These are phyloP conservation scores for Dicerorhinus sumatrensis DNA, from an alignment of 2,113 vertebrate genomes.

Conservation along the genomic window DNA sequence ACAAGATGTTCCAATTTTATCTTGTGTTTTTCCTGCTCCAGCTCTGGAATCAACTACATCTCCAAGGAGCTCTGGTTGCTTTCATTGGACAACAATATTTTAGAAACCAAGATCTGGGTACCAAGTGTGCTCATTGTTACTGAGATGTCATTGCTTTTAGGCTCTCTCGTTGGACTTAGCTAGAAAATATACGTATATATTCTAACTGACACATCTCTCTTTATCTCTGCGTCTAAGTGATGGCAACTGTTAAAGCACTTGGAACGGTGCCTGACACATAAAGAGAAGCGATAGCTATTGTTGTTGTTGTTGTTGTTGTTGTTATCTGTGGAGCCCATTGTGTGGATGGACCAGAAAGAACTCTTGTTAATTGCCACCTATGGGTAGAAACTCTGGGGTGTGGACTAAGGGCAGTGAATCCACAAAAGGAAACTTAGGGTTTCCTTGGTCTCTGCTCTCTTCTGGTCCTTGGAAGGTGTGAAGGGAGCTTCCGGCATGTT, in stretches of 20 bases:
- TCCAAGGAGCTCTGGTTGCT: not conserved
- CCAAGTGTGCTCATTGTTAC: not conserved
- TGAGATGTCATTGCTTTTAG: not conserved
- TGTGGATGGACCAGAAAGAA: not conserved
- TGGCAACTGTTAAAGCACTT: not conserved
- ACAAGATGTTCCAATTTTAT: not conserved
- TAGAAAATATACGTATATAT: not conserved
- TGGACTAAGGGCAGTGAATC: not conserved
- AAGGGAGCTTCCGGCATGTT: not conserved
- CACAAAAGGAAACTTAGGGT: not conserved
- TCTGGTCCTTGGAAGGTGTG: not conserved
- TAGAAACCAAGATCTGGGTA: not conserved
- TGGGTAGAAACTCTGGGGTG: not conserved
- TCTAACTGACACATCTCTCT: not conserved
- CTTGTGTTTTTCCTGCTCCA: not conserved
- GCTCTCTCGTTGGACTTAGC: not conserved
- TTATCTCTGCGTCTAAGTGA: not conserved
- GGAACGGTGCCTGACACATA: accelerated
- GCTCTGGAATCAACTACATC: not conserved
- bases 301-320: not conserved
- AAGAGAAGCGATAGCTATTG: not conserved
- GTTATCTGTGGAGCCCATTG: not conserved
- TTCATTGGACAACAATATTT: not conserved
- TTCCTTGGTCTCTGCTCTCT: not conserved
- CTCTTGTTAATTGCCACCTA: not conserved